These are phyloP conservation scores for Hycleus cichorii DNA, from an alignment of 1,140 invertebrate genomes.

Conservation along the genomic window DNA sequence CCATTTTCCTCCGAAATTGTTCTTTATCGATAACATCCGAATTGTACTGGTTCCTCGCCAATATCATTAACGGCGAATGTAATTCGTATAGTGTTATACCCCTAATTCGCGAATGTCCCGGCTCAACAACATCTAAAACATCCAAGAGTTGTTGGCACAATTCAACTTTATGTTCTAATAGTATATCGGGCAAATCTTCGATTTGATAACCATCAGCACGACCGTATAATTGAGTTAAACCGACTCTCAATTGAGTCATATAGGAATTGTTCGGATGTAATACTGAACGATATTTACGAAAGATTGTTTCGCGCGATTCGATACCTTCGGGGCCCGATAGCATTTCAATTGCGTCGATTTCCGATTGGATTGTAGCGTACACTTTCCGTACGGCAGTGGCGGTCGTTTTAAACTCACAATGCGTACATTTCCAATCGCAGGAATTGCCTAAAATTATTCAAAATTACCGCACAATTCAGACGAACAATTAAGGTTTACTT, in stretches of 20 bases:
- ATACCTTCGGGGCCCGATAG: constrained; percentile 38
- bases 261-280: constrained; percentile 68
- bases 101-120: constrained; percentile 64
- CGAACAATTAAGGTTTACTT: constrained; percentile 42
- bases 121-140: constrained; percentile 64
- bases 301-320: constrained; percentile 48
- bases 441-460: constrained; percentile 43
- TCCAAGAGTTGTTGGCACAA: constrained; percentile 60
- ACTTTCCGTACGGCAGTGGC: constrained; percentile 52
- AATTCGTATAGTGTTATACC: constrained; percentile 72
- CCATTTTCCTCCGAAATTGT: constrained; percentile 54
- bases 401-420: constrained; percentile 56
- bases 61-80: constrained; percentile 63
- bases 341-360: constrained; percentile 49
- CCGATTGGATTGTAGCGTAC: constrained; percentile 53
- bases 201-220: constrained; percentile 61
- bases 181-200: constrained; percentile 60
- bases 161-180: constrained; percentile 67
- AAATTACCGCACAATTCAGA: neutral
- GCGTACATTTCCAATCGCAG: constrained; percentile 63
- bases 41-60: constrained; percentile 57
- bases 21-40: constrained; percentile 52
- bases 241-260: constrained; percentile 54
- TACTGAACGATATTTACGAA: constrained; percentile 50
- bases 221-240: constrained; percentile 68